Conservation (phyloP, 2,113 vertebrate genomes). For the Rhadina sibilatrix region DNA sequence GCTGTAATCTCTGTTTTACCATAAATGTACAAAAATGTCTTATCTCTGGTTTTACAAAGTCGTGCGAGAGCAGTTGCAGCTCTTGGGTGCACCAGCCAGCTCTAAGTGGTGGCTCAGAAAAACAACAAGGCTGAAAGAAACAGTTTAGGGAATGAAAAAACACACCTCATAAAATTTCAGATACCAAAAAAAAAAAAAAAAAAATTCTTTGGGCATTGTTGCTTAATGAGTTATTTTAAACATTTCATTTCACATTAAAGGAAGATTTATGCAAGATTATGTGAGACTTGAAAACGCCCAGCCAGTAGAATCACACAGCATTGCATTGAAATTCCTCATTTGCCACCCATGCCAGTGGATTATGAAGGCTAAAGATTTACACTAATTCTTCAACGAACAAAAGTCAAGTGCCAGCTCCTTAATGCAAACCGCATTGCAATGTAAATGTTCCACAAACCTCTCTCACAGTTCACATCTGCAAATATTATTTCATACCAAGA, state of each 20-base stretch:
- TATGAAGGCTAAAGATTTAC: neutral
- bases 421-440: neutral
- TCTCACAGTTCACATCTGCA: constrained; percentile 63
- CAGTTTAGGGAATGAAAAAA: neutral
- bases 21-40: constrained; percentile 71
- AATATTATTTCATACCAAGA: constrained; percentile 57
- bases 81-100: neutral
- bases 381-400: neutral
- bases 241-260: neutral
- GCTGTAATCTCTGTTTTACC: constrained; percentile 63
- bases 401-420: constrained; percentile 48
- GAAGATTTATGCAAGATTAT: neutral
- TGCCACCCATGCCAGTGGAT: neutral
- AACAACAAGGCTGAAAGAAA: neutral
- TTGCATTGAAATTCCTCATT: neutral
- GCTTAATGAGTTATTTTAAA: constrained; percentile 30
- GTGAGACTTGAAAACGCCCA: constrained; percentile 4
- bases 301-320: neutral
- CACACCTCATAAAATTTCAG: neutral
- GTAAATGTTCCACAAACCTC: constrained; percentile 12
- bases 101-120: constrained; percentile 40
- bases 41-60: constrained; percentile 59
- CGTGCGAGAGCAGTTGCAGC: neutral
- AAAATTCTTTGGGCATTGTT: neutral
- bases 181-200: neutral